These are phyloP conservation scores for Drosophila malerkotliana DNA, from an alignment of 1,140 invertebrate genomes.

Conservation along the genomic window DNA sequence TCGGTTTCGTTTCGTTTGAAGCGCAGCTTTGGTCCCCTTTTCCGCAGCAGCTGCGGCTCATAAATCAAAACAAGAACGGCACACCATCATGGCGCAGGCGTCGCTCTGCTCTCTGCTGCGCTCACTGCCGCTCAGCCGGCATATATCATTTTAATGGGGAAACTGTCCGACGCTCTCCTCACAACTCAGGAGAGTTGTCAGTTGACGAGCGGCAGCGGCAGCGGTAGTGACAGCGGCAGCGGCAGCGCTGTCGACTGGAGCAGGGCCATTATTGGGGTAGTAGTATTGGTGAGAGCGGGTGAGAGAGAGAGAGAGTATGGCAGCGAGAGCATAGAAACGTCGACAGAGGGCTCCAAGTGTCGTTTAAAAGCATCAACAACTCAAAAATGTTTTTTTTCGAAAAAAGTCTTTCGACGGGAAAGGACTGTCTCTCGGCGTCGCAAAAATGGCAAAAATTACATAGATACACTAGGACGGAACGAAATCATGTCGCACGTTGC, in stretches of 20 bases:
- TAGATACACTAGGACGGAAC: slow-evolving; percentile 39
- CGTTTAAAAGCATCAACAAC: slow-evolving; percentile 6
- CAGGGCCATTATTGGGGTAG: neutral
- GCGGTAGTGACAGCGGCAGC: neutral
- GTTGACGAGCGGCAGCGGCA: slow-evolving; percentile 64
- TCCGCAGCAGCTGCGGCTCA: slow-evolving; percentile 22
- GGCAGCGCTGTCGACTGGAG: neutral
- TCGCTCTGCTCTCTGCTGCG: slow-evolving; percentile 27
- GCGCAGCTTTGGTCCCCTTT: slow-evolving; percentile 51
- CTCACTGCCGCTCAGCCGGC: slow-evolving; percentile 17
- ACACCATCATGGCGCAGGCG: slow-evolving; percentile 49
- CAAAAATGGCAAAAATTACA: neutral
- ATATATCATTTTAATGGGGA: slow-evolving; percentile 78
- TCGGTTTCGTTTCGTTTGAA: slow-evolving; percentile 56
- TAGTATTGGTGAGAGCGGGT: neutral
- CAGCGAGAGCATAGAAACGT: neutral
- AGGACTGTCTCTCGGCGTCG: slow-evolving; percentile 2
- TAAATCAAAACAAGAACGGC: slow-evolving; percentile 77
- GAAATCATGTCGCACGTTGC: slow-evolving; percentile 80
- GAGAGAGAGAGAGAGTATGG: neutral
- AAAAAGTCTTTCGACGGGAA: slow-evolving; percentile 2
- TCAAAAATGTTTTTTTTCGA: slow-evolving; percentile 4
- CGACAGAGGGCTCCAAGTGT: slow-evolving; percentile 2
- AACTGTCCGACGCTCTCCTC: slow-evolving; percentile 46
- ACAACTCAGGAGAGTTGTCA: slow-evolving; percentile 72